Base-by-base conservation (phyloP, 2,888 invertebrate genomes). In the Himalopsyche tibetana region DNA sequence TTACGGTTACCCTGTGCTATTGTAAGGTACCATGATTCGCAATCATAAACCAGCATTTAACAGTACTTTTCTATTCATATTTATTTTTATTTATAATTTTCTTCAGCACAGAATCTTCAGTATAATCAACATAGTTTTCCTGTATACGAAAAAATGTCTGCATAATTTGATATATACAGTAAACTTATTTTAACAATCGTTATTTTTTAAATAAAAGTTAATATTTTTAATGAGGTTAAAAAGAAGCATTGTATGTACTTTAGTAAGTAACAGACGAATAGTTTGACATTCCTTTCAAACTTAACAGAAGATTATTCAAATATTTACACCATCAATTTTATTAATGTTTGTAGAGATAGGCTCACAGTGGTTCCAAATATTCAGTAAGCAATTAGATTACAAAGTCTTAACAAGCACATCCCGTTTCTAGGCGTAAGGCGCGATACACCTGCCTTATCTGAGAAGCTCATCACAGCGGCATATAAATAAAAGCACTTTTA, bases 381-480 rank as follows among this genome's bases (percentile, higher is more conserved):
- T 83, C 82, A 83, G 82, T 63, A 63, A 63, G 82, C 82, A 83
- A 83, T 83, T 83, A 83, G 82, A 83, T 63, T 83, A 83, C 56
- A 69, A 55, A 56, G 82, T 15, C 42, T 82, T 82, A 82, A 82
- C 55, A 82, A 82, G 51, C 82, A 55, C 51, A 38, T 45, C 82
- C 51, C 82, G 45, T 40, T 80, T 12, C 63, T 63, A 63, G 80
- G 19, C 80, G 42, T 80, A 36, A 55, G 51, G 82, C 51, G 55
- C 55, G 55, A n/a, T 36, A 55, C 55, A 80, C 80, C 80, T 80
- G 82, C 36, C 45, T 83, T 79, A 79, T 79, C 83, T 42, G 12
- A 28, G 55, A 55, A 36, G 9, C 74, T 55, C 40, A 83, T 83
- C 83, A 74, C 28, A 45, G 74, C 74, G 40, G 28, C 51, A 74